Conservation (phyloP, 2,888 invertebrate genomes). For the Xanthorhoe designata region DNA sequence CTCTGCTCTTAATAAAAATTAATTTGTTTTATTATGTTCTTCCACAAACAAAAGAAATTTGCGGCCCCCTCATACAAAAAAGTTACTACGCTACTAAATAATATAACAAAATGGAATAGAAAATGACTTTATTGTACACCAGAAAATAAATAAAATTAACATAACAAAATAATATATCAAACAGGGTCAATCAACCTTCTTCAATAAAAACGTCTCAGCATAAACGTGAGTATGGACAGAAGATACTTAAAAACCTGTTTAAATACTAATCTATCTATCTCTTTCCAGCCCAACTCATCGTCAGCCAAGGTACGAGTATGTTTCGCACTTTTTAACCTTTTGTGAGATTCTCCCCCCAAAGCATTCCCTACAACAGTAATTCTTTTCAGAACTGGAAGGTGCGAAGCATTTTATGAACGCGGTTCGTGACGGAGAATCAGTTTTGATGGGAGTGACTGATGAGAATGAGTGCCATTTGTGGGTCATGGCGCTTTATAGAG, state of each 20-base stretch:
- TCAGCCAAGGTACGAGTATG: constrained; percentile 91
- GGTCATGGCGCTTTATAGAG: constrained; percentile 99
- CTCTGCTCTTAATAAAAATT: too few species aligned
- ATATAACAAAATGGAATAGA: too few species aligned
- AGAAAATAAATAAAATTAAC: too few species aligned
- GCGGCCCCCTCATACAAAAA: too few species aligned
- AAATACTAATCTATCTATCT: constrained; percentile 43
- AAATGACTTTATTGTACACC: too few species aligned
- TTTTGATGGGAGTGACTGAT: constrained; percentile 97
- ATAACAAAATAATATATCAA: too few species aligned
- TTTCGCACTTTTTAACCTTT: constrained; percentile 26
- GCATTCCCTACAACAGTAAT: neutral
- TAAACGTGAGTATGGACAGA: neutral
- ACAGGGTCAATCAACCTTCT: too few species aligned
- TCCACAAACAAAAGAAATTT: too few species aligned
- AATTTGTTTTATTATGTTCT: too few species aligned
- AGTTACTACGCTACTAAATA: too few species aligned
- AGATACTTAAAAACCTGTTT: neutral
- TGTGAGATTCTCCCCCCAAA: constrained; percentile 20
- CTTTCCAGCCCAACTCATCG: constrained; percentile 94
- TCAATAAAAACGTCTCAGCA: too few species aligned
- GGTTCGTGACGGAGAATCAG: constrained; percentile 98
- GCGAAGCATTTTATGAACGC: constrained; percentile 99
- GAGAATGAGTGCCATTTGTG: constrained; percentile 99
- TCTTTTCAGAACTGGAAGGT: constrained; percentile 92